Evolutionary conservation across 2,797 vertebrate genomes (phyloP).

Genomic region (Tragopan temminckii): DNA sequence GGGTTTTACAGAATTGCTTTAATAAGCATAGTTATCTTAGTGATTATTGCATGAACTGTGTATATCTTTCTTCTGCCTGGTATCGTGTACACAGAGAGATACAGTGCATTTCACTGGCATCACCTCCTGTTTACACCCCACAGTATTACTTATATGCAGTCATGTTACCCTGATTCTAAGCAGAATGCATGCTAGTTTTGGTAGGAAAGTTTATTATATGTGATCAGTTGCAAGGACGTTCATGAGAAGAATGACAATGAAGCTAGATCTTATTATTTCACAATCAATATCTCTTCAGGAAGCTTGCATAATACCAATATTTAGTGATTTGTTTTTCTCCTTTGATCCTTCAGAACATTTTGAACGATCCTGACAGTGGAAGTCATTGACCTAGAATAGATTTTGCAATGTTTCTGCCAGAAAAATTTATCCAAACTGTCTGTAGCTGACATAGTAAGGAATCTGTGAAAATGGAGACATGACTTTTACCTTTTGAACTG

Average conservation of each 20-base stretch:
- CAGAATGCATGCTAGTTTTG: background rate
- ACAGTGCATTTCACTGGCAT: background rate
- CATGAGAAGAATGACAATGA: background rate
- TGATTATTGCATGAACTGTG: background rate
- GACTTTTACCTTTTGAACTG: conserved; percentile 51
- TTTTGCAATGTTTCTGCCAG: conserved; percentile 27
- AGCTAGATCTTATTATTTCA: background rate
- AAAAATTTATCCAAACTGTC: conserved; percentile 37
- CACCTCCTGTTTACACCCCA: background rate
- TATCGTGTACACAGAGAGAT: background rate
- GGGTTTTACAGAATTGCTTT: background rate
- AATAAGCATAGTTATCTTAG: background rate
- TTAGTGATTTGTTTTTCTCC: conserved; percentile 33
- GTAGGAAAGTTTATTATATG: background rate
- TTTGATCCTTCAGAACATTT: conserved; percentile 35
- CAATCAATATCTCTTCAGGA: conserved; percentile 24
- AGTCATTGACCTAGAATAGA: conserved; percentile 70
- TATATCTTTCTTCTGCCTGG: background rate
- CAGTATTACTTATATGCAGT: background rate
- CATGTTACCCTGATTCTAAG: background rate
- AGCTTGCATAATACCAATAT: background rate
- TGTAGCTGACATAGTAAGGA: conserved; percentile 45
- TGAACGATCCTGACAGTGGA: conserved; percentile 50
- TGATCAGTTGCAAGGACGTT: background rate
- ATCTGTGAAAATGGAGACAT: background rate